These are phyloP conservation scores for Meghimatium bilineatum DNA, from an alignment of 2,888 invertebrate genomes.

Conservation along the genomic window DNA sequence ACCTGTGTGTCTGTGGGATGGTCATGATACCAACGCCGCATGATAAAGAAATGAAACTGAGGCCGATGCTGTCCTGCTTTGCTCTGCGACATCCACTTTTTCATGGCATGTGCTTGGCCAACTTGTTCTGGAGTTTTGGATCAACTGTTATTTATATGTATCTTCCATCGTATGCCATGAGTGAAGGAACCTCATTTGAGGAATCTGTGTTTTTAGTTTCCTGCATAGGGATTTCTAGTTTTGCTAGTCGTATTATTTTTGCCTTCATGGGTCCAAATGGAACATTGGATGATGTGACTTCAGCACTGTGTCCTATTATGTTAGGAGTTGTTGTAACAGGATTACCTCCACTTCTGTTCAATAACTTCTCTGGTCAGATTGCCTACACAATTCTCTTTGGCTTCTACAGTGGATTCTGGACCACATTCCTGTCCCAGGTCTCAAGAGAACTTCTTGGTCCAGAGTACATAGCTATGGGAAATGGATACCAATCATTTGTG, in stretches of 20 bases:
- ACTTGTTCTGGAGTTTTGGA: slow-evolving; percentile 75
- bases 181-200: slow-evolving; percentile 63
- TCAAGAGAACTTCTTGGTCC: slow-evolving; percentile 70
- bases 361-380: slow-evolving; percentile 72
- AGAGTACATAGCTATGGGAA: slow-evolving; percentile 72
- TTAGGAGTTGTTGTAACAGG: slow-evolving; percentile 73
- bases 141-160: slow-evolving; percentile 72
- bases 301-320: slow-evolving; percentile 69
- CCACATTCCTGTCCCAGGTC: slow-evolving; percentile 71
- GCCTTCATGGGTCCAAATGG: slow-evolving; percentile 73
- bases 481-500: slow-evolving; percentile 72
- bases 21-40: slow-evolving; percentile 62
- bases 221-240: slow-evolving; percentile 70
- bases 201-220: slow-evolving; percentile 68
- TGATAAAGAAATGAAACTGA: slow-evolving; percentile 57
- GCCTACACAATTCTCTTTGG: slow-evolving; percentile 73
- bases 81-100: slow-evolving; percentile 70
- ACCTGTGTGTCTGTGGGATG: slow-evolving; percentile 71
- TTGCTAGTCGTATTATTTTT: slow-evolving; percentile 70
- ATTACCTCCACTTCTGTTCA: slow-evolving; percentile 70
- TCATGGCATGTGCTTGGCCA: slow-evolving; percentile 70
- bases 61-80: slow-evolving; percentile 68
- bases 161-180: slow-evolving; percentile 71
- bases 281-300: slow-evolving; percentile 71
- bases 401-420: slow-evolving; percentile 75